These are phyloP conservation scores for Agrochola lota DNA, from an alignment of 2,888 invertebrate species.

Conservation along the genomic window DNA sequence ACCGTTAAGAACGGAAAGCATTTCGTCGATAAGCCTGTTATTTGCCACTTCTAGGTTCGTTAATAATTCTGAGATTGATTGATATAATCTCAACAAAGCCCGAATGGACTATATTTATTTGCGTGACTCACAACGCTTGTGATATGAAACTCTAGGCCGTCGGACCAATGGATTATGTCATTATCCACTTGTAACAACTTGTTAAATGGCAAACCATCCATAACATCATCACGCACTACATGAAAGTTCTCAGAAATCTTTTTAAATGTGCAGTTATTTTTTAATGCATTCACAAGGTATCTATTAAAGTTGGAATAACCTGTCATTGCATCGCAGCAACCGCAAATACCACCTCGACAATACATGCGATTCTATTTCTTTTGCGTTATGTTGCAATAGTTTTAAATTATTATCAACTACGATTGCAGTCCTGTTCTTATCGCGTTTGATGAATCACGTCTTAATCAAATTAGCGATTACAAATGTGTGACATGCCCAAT, in stretches of 20 bases:
- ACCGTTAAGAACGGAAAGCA: constrained; percentile 18
- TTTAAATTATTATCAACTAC: constrained; percentile 38
- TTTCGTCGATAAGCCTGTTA: constrained; percentile 9
- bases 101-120: constrained; percentile 74
- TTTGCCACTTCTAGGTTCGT: constrained; percentile 9
- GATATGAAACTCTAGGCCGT: constrained; percentile 77
- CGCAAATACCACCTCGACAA: constrained; percentile 12
- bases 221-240: constrained; percentile 71
- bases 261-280: constrained; percentile 65
- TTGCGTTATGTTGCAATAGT: constrained; percentile 32
- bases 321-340: constrained; percentile 29
- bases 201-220: constrained; percentile 73
- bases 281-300: constrained; percentile 37
- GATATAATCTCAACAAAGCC: constrained; percentile 63
- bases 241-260: constrained; percentile 68
- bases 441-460: constrained; percentile 56
- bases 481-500: constrained; percentile 20
- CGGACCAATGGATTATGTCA: constrained; percentile 81
- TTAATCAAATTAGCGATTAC: constrained; percentile 59
- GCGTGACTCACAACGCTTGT: constrained; percentile 80
- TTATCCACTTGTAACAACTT: constrained; percentile 81
- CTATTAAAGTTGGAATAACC: constrained; percentile 35
- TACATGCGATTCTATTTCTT: constrained; percentile 22
- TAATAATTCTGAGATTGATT: constrained; percentile 51
- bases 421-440: constrained; percentile 41